Conservation (phyloP, 2,797 vertebrate genomes). For the Manis pentadactyla region DNA sequence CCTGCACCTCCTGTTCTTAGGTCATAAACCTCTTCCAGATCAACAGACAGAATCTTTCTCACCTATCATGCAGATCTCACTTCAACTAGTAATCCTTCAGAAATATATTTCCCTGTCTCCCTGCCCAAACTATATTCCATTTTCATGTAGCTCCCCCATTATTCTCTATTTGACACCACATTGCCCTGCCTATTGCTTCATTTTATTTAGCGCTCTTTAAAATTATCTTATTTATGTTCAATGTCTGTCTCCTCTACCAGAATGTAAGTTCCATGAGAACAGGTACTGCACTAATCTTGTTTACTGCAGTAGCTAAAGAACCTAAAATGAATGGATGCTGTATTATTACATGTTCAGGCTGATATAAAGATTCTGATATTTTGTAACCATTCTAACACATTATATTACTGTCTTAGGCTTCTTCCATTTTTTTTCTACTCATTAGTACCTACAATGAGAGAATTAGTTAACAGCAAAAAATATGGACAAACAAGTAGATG, state of each 20-base stretch:
- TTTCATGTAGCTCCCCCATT: neutral
- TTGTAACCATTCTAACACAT: neutral
- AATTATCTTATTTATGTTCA: slow-evolving; percentile 19
- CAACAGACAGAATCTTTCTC: neutral
- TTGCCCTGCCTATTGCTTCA: neutral
- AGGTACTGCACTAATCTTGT: neutral
- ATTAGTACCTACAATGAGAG: neutral
- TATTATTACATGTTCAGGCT: neutral
- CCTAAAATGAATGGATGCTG: neutral
- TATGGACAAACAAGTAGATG: neutral
- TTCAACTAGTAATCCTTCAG: neutral
- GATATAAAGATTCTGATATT: neutral
- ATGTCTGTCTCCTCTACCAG: neutral
- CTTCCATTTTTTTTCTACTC: neutral
- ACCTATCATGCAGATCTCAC: neutral
- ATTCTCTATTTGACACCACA: neutral
- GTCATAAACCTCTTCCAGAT: neutral
- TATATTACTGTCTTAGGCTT: neutral
- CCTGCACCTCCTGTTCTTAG: neutral
- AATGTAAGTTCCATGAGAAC: slow-evolving; percentile 5
- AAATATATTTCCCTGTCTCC: neutral
- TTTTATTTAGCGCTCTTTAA: neutral
- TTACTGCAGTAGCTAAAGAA: neutral
- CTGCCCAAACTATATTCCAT: neutral
- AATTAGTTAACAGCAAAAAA: neutral